A percentile compares a stretch with the other conserved stretches of the same genome.
Evolutionary conservation across 2,797 vertebrate genomes (phyloP).

Genomic region (Sphenopsis melanotis): DNA sequence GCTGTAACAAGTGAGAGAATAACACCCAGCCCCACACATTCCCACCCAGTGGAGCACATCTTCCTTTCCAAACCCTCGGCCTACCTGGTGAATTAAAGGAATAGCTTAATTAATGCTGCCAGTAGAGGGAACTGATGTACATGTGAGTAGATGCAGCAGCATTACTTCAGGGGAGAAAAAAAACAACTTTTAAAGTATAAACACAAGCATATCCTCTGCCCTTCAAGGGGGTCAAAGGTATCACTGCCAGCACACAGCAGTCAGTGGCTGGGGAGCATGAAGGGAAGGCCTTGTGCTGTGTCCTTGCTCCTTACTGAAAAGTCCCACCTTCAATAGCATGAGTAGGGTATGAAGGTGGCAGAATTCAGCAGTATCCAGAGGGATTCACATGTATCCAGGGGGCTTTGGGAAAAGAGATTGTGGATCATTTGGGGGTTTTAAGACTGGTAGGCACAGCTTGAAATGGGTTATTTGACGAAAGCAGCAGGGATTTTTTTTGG

Average conservation of each 20-base stretch:
- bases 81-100: constrained; percentile 44
- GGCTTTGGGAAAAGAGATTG: not conserved
- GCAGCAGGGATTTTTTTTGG: not conserved
- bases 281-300: not conserved
- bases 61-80: not conserved
- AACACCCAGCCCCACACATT: not conserved
- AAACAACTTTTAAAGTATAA: not conserved
- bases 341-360: not conserved
- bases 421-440: not conserved
- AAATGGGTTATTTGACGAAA: not conserved
- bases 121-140: constrained; percentile 64
- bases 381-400: rapidly evolving
- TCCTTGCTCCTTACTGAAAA: not conserved
- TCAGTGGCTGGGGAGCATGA: not conserved
- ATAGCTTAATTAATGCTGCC: constrained; percentile 56
- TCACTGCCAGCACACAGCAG: not conserved
- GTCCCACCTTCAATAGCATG: not conserved
- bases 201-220: not conserved
- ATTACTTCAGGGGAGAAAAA: not conserved
- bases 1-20: rapidly evolving
- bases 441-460: not conserved
- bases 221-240: not conserved
- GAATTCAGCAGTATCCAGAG: rapidly evolving
- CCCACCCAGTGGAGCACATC: not conserved
- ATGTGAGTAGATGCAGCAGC: constrained; percentile 6